Evolutionary conservation across 2,797 vertebrate genomes (phyloP), one percentile per base, ranked within the genome.

Genomic region (Nannoperca australis): DNA sequence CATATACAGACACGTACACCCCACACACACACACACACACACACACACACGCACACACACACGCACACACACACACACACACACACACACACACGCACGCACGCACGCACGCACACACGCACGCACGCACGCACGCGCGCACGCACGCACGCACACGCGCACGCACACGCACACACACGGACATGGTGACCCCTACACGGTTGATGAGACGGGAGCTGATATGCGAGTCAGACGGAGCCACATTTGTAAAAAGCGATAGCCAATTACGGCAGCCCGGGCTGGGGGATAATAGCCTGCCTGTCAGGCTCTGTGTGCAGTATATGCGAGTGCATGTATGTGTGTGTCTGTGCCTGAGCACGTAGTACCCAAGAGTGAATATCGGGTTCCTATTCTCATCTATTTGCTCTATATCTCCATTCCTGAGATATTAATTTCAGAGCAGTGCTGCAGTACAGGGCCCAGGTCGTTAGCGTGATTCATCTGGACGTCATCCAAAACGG

Each of bases 331-430:
- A 84, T 79, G 76, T 68, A 66, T 87, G 74, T 85, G 84, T 76
- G 69, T 71, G 60, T 77, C 32, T 76, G 70, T 68, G 82, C 87
- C 75, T 69, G 88, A 90, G 89, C 92, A 90, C 85, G 80, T 82
- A 86, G 84, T 69, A 85, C 88, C 93, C 87, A 81, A 84, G 90
- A 93, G 90, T 92, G 93, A 94, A 94, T 95, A 95, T 93, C 86
- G 93, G 93, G 91, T 94, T 96, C 94, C 95, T 94, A 96, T 93
- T 96, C 92, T 96, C 94, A 94, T 81, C 92, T 96, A 96, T 95
- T 97, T 96, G 96, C 95, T 94, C 90, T 95, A 90, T 90, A 95
- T 93, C 91, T 95, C 91, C 82, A 95, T 92, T 94, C 87, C 91
- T 91, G 93, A 88, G 92, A 92, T 95, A 96, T 96, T 95, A 96